Percentiles rank a stretch among this genome's conserved stretches.
phyloP scores from a whole-genome alignment of 2,888 invertebrate species.

The Agriopis marginaria region DNA sequence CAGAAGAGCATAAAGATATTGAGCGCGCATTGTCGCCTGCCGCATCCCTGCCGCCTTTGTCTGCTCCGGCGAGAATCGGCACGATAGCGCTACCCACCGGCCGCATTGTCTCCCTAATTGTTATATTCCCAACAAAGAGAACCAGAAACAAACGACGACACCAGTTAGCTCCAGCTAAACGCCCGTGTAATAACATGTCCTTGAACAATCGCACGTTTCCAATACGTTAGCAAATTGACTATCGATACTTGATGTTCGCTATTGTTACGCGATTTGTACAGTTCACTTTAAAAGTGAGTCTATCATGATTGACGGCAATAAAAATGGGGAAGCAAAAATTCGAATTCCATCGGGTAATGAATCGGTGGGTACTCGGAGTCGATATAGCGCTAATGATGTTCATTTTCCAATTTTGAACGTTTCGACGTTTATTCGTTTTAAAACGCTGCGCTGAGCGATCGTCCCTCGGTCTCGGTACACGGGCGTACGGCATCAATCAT shows the following conservation, averaged over 20 bases:
- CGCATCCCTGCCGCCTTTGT: conserved; percentile 59
- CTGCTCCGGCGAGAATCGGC: conserved; percentile 60
- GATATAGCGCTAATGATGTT: conserved; percentile 83
- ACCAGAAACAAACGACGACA: conserved; percentile 77
- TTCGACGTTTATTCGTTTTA: conserved; percentile 85
- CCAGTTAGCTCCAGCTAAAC: conserved; percentile 79
- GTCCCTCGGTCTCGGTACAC: conserved; percentile 62
- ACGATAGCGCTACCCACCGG: conserved; percentile 72
- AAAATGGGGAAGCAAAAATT: conserved; percentile 57
- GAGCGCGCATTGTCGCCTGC: conserved; percentile 76
- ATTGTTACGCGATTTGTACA: conserved; percentile 57
- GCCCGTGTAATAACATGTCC: conserved; percentile 81
- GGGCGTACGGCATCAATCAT: conserved; percentile 82
- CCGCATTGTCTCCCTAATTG: conserved; percentile 80
- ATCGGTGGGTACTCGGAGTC: conserved; percentile 65
- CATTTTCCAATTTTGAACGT: conserved; percentile 77
- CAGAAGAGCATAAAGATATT: conserved; percentile 81
- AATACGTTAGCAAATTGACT: conserved; percentile 82
- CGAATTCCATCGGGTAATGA: conserved; percentile 71
- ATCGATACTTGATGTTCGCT: conserved; percentile 58
- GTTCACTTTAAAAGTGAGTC: conserved; percentile 34
- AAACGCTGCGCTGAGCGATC: conserved; percentile 70
- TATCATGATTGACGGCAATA: conserved; percentile 66
- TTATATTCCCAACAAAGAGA: conserved; percentile 80
- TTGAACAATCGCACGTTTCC: conserved; percentile 79